Percentiles rank a stretch among this genome's conserved stretches.
These are phyloP conservation scores for Buceros bicornis DNA, from an alignment of 2,797 vertebrate genomes.

Conservation along the genomic window DNA sequence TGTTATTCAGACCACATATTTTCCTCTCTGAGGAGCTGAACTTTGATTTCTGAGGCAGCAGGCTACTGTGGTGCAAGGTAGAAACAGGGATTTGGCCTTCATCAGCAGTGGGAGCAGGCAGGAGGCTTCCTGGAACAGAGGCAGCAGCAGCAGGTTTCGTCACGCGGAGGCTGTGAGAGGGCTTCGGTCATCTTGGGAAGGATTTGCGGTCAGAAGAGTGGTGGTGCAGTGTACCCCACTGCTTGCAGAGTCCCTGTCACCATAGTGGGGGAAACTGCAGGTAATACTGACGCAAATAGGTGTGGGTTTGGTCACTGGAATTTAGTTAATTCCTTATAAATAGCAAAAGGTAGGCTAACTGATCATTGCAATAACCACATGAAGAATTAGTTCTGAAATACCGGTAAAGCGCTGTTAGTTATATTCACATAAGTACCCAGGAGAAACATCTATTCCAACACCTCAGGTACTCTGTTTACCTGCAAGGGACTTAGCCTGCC, in stretches of 20 bases:
- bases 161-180: not conserved
- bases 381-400: not conserved
- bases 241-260: fast-evolving
- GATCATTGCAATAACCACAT: not conserved
- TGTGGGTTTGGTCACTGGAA: not conserved
- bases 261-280: not conserved
- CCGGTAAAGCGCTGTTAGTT: not conserved
- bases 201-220: not conserved
- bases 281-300: not conserved
- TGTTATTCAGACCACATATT: not conserved
- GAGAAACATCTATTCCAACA: not conserved
- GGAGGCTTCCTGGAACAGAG: not conserved
- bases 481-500: not conserved
- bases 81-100: not conserved
- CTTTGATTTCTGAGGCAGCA: constrained; percentile 1
- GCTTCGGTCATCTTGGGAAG: not conserved
- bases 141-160: not conserved
- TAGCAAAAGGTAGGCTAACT: not conserved
- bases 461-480: fast-evolving
- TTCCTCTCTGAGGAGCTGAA: not conserved
- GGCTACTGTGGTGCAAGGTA: not conserved
- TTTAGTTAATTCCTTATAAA: not conserved
- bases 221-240: not conserved
- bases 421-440: not conserved
- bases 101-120: not conserved